Evolutionary conservation across 2,888 invertebrate species (phyloP).

Genomic region (Elmis aenea): DNA sequence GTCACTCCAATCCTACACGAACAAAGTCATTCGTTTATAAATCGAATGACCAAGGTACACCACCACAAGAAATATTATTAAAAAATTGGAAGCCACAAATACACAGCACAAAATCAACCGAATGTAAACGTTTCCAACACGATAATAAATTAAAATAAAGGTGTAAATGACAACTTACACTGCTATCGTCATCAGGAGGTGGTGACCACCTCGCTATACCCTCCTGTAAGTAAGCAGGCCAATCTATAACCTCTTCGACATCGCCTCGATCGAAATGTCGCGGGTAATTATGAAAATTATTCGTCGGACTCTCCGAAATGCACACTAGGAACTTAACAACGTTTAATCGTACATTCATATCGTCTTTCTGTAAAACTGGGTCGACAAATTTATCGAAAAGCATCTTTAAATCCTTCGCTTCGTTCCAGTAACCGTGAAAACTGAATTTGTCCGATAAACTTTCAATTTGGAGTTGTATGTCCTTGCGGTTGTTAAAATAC

Average conservation of each 20-base stretch:
- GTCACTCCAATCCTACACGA: too few relatives aligned
- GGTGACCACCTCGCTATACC: slow-evolving; percentile 43
- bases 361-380: slow-evolving; percentile 26
- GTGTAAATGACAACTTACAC: slow-evolving; percentile 36
- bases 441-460: slow-evolving; percentile 40
- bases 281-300: slow-evolving; percentile 34
- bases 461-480: slow-evolving; percentile 34
- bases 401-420: slow-evolving; percentile 33
- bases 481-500: slow-evolving; percentile 36
- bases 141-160: too few relatives aligned
- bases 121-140: too few relatives aligned
- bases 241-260: slow-evolving; percentile 47
- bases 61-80: too few relatives aligned
- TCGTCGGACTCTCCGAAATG: slow-evolving; percentile 40
- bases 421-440: slow-evolving; percentile 39
- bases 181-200: slow-evolving; percentile 36
- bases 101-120: too few relatives aligned
- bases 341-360: slow-evolving; percentile 31
- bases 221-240: slow-evolving; percentile 49
- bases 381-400: slow-evolving; percentile 34
- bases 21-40: too few relatives aligned
- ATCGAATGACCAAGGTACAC: too few relatives aligned
- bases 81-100: too few relatives aligned
- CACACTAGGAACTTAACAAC: slow-evolving; percentile 38
- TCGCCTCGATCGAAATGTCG: slow-evolving; percentile 29